These are phyloP conservation scores for Struthio camelus DNA, from an alignment of 2,113 vertebrate species.

Conservation along the genomic window DNA sequence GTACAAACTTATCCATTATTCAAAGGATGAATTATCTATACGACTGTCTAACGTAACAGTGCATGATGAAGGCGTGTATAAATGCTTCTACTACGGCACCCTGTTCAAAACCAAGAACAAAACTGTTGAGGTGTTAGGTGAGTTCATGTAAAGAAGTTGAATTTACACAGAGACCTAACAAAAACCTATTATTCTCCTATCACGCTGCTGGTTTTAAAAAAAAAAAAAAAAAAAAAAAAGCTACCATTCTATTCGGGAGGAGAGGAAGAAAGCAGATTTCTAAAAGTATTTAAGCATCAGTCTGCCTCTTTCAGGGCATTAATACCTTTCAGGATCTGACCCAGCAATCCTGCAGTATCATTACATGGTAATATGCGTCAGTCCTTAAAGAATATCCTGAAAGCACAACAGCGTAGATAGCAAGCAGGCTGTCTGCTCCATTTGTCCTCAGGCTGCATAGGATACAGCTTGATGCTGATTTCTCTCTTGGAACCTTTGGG, in stretches of 20 bases:
- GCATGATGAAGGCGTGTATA: slow-evolving; percentile 69
- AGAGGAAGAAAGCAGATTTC: too few relatives aligned
- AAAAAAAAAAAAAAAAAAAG: too few relatives aligned
- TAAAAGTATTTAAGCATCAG: too few relatives aligned
- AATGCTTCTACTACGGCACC: slow-evolving; percentile 60
- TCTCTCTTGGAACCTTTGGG: background rate
- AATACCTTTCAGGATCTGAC: too few relatives aligned
- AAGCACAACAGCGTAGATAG: background rate
- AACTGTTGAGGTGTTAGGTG: slow-evolving; percentile 68
- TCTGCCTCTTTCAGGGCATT: too few relatives aligned
- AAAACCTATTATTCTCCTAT: background rate
- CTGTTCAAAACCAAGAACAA: background rate
- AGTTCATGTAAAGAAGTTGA: background rate
- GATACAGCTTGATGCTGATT: background rate
- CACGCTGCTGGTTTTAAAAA: background rate
- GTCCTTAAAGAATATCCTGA: background rate
- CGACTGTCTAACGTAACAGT: slow-evolving; percentile 36
- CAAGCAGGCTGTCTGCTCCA: background rate
- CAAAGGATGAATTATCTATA: slow-evolving; percentile 54
- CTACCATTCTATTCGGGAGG: background rate
- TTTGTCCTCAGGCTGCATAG: background rate
- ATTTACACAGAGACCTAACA: background rate
- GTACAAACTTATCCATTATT: slow-evolving; percentile 61
- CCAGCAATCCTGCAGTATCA: background rate
- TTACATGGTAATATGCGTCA: background rate